A percentile compares a stretch with the other conserved stretches of the same genome.
phyloP scores from a whole-genome alignment of 2,888 invertebrate genomes.

The Parnassius smintheus region DNA sequence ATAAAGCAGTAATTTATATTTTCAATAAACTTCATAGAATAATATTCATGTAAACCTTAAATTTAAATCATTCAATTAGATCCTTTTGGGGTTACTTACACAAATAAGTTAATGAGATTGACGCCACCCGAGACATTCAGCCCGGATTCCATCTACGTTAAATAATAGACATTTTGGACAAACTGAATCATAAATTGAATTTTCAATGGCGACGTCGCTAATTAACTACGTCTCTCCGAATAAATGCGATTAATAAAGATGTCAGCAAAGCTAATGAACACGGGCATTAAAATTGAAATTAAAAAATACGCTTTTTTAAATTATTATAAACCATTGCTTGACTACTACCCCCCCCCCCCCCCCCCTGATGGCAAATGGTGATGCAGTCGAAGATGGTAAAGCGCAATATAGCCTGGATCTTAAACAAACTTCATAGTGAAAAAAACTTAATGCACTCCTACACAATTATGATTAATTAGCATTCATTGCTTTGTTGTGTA shows the following conservation, averaged over 20 bases:
- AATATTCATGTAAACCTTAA: no score
- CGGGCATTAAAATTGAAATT: conserved; percentile 1
- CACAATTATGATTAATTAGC: no score
- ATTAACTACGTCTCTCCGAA: conserved; percentile 13
- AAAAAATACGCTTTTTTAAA: no score
- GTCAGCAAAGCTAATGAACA: conserved; percentile 6
- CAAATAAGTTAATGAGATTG: background rate
- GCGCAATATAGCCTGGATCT: background rate
- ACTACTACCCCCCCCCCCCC: no score
- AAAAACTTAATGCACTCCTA: no score
- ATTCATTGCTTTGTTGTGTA: no score
- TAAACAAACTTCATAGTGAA: background rate
- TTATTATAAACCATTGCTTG: no score
- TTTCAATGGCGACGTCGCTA: conserved; percentile 12
- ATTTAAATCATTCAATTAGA: background rate
- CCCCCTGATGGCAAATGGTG: no score
- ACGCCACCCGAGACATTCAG: background rate
- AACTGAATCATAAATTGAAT: conserved; percentile 20
- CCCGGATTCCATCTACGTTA: conserved; percentile 1
- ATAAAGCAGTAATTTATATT: no score
- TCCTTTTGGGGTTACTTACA: background rate
- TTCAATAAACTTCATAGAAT: background rate
- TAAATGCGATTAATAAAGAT: conserved; percentile 14
- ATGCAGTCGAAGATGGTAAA: no score
- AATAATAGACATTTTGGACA: conserved; percentile 8